Base-by-base conservation (phyloP, 37 sponge, comb jelly and placozoan species). In the Cladorhizidae sp. region DNA sequence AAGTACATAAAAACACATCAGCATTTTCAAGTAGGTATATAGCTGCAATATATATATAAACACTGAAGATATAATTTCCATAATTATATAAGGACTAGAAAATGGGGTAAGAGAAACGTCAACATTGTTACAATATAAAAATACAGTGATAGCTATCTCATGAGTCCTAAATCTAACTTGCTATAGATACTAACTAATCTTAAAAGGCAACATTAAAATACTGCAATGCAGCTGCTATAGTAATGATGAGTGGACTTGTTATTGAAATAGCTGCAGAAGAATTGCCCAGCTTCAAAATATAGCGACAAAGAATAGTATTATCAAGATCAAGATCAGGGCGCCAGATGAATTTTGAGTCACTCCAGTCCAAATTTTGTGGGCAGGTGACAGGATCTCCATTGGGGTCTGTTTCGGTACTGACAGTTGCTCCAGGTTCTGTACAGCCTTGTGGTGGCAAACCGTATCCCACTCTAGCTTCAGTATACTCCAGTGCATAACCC, bases 311-410 rank as follows among this genome's bases (percentile, higher is more conserved):
- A 37, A 85, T 54, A 39, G n/a, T 18, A 61, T 85, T 85, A 51
- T 85, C 86, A 31, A 85, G 52, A 38, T 71, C 73, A 0, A 85
- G 70, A 45, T 70, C 78, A 35, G 72, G 73, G 3, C 79, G 32
- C 86, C 86, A 85, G 35, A 85, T 85, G 52, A 85, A 85, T 52
- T 71, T 57, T 21, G 86, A 77, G n/a, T 55, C 72, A 32, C 86
- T 74, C 86, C 86, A 85, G 35, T 85, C 55, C 12, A 85, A 1
- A 25, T 85, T 78, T 15, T 39, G 15, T 3, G 57, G 85, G 35
- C 85, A 84, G n/a, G 74, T 78, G 36, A 59, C 14, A 29, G 33
- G 56, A 35, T 58, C 65, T 5, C 74, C 79, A 62, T 85, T 58
- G 8, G 64, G 12, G 23, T 85, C 86, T 15, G 78, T 26, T 14